These are phyloP conservation scores for Araneus ventricosus DNA, from an alignment of 1,140 invertebrate genomes.

Conservation along the genomic window DNA sequence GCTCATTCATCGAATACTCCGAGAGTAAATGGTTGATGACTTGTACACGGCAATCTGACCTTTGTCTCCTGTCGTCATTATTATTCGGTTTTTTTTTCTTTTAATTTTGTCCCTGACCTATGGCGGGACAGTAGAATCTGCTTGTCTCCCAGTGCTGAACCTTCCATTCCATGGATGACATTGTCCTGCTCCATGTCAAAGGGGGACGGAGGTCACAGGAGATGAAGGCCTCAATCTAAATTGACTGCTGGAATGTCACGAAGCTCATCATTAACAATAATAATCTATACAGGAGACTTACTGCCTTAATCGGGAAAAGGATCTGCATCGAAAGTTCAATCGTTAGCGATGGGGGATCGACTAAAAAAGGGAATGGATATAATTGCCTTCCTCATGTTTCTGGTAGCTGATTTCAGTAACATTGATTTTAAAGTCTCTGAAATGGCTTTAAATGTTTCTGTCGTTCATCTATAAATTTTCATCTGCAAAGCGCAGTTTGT, in stretches of 20 bases:
- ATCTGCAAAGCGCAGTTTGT: no score
- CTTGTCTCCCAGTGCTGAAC: conserved; percentile 50
- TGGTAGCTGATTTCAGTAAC: not conserved
- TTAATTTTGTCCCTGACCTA: conserved; percentile 63
- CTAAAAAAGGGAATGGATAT: not conserved
- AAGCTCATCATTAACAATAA: conserved; percentile 39
- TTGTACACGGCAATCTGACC: conserved; percentile 68
- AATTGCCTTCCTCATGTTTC: not conserved
- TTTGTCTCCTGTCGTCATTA: conserved; percentile 47
- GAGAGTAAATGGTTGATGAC: conserved; percentile 72
- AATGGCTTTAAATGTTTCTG: no score
- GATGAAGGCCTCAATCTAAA: conserved; percentile 6
- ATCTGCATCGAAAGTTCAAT: conserved; percentile 11
- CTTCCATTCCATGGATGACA: conserved; percentile 17
- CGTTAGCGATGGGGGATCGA: not conserved
- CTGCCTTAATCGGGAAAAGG: conserved; percentile 23
- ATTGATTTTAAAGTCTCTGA: no score
- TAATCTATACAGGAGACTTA: conserved; percentile 20
- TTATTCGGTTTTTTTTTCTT: conserved; percentile 31
- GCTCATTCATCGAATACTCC: conserved; percentile 25
- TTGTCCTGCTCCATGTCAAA: conserved; percentile 33
- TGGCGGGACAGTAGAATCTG: conserved; percentile 40
- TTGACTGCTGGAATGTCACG: conserved; percentile 16
- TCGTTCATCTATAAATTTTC: no score
- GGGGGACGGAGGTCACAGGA: conserved; percentile 28